Evolutionary conservation across 2,113 vertebrate species (phyloP).

Genomic region (Nicator chloris): DNA sequence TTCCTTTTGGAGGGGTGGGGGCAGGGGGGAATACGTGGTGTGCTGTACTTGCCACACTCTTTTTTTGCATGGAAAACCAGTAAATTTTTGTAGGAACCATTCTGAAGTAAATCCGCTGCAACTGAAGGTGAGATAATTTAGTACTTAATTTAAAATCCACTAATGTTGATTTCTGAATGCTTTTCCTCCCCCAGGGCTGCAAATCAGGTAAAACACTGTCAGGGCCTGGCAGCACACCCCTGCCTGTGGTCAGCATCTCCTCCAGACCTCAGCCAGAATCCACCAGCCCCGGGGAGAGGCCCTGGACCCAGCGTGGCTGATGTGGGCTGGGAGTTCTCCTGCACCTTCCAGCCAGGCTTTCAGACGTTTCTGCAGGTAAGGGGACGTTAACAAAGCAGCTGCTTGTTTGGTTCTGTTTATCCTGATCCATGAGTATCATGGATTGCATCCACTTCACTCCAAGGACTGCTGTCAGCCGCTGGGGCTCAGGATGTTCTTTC

Average conservation of each 20-base stretch:
- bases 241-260: not conserved
- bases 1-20: not conserved
- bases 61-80: not conserved
- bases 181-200: not conserved
- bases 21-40: not conserved
- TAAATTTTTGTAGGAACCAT: not conserved
- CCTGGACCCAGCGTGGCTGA: fast-evolving
- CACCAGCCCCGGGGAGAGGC: not conserved
- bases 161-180: conserved; percentile 3
- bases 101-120: conserved; percentile 2
- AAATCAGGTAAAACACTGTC: not conserved
- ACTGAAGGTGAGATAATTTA: conserved; percentile 11
- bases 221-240: not conserved
- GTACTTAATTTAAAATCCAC: conserved; percentile 25
- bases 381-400: not conserved
- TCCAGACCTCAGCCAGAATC: not conserved
- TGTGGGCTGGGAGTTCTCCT: not conserved
- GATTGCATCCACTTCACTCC: not conserved
- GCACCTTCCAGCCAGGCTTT: not conserved
- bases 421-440: fast-evolving
- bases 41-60: not conserved
- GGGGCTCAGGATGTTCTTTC: not conserved
- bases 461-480: not conserved
- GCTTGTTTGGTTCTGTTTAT: not conserved
- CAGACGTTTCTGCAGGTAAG: not conserved